Percentiles rank a stretch among this genome's conserved stretches.
Conservation (phyloP, 2,797 vertebrate genomes). For the Anguilla pacifica region DNA sequence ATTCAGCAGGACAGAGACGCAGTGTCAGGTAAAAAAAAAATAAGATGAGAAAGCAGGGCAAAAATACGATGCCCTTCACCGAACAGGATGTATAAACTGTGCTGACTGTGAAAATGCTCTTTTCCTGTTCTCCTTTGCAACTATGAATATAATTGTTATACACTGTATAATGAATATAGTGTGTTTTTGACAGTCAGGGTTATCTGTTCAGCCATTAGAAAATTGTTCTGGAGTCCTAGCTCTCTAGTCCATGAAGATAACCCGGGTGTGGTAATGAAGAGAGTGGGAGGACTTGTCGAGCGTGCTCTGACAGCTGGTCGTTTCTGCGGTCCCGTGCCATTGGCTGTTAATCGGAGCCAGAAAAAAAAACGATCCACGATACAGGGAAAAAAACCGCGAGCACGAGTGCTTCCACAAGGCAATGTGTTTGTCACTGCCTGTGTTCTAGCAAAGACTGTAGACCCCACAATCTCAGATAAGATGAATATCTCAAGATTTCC, state of each 20-base stretch:
- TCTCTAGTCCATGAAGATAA: not conserved
- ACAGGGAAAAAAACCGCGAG: not conserved
- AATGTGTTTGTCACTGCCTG: not conserved
- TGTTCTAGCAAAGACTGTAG: not conserved
- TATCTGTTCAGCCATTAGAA: not conserved
- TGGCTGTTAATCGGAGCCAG: slow-evolving; percentile 4
- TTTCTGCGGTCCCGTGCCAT: not conserved
- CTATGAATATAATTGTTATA: not conserved
- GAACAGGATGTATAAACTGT: not conserved
- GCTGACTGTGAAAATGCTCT: not conserved
- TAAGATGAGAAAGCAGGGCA: not conserved
- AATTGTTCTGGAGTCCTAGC: not conserved
- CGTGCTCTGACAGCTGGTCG: slow-evolving; percentile 17
- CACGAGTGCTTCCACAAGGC: not conserved
- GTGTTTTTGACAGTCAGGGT: not conserved
- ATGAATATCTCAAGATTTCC: not conserved
- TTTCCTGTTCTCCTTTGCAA: not conserved
- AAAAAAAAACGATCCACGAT: not conserved
- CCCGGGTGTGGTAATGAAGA: not conserved
- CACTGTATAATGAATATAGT: not conserved
- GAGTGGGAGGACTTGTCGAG: not conserved
- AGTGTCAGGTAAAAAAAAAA: not conserved
- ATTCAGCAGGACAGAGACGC: not conserved
- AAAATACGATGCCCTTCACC: not conserved
- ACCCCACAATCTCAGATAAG: not conserved